Conservation (phyloP, 2,797 vertebrate genomes). For the Smutsia temminckii region DNA sequence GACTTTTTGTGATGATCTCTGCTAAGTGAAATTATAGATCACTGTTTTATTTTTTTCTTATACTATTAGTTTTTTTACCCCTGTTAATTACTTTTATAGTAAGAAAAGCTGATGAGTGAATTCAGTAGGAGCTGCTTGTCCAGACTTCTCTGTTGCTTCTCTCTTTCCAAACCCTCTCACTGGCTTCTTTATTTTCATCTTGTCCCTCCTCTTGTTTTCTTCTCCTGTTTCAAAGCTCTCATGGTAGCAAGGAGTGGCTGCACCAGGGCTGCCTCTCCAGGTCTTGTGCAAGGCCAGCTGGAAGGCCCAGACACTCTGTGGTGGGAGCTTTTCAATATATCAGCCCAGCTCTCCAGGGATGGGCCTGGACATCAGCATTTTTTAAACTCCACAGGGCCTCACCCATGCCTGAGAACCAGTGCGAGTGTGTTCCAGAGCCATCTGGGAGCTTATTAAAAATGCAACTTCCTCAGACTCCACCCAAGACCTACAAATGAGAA, state of each 20-base stretch:
- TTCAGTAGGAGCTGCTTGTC: neutral
- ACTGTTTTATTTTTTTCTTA: slow-evolving; percentile 3
- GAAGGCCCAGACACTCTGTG: neutral
- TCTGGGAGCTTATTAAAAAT: neutral
- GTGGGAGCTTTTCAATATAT: neutral
- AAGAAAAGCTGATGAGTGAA: neutral
- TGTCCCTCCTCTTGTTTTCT: neutral
- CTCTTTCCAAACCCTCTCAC: neutral
- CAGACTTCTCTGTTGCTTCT: neutral
- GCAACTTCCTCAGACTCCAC: neutral
- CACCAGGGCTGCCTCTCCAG: neutral
- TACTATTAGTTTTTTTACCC: neutral
- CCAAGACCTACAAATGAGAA: neutral
- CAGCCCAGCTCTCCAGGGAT: neutral
- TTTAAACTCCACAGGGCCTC: neutral
- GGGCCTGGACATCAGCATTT: neutral
- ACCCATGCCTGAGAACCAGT: neutral
- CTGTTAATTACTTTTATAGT: neutral
- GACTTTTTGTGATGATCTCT: neutral
- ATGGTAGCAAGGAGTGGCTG: neutral
- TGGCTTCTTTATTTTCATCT: neutral
- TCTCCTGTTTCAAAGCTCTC: neutral
- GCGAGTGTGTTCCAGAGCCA: neutral
- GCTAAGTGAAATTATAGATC: neutral
- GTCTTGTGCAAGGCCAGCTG: neutral